Conservation (phyloP, 2,888 invertebrate species). For the Trypoxylon attenuatum region DNA sequence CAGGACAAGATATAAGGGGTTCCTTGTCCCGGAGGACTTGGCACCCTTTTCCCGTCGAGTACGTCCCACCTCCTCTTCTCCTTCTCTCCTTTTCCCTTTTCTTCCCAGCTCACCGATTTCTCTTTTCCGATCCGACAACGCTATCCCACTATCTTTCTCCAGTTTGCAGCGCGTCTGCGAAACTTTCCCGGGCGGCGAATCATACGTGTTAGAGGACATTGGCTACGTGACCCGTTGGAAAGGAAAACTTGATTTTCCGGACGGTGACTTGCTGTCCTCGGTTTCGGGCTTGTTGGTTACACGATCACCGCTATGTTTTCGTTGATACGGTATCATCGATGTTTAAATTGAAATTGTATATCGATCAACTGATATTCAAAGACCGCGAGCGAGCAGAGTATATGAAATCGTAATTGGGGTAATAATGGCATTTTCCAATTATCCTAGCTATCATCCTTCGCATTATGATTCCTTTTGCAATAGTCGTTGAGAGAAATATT, state of each 20-base stretch:
- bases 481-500: too few species aligned
- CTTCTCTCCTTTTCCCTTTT: conserved; percentile 21
- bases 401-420: too few species aligned
- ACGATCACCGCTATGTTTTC: conserved; percentile 27
- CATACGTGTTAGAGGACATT: conserved; percentile 39
- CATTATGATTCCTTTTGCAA: too few species aligned
- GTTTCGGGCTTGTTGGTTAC: neutral
- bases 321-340: conserved; percentile 16
- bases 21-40: conserved; percentile 44
- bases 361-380: too few species aligned
- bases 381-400: too few species aligned
- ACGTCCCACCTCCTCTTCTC: conserved; percentile 21
- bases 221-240: conserved; percentile 38
- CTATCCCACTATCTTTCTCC: neutral
- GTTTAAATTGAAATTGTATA: too few species aligned
- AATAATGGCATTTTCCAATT: too few species aligned
- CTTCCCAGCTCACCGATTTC: conserved; percentile 5
- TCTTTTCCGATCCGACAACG: neutral
- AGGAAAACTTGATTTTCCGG: conserved; percentile 48
- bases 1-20: conserved; percentile 58
- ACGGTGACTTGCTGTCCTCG: conserved; percentile 6
- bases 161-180: conserved; percentile 18
- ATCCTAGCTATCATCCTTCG: too few species aligned
- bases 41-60: conserved; percentile 43
- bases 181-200: conserved; percentile 26